Evolutionary conservation across 2,113 vertebrate genomes (phyloP).

Genomic region (Leptocoma aspasia): DNA sequence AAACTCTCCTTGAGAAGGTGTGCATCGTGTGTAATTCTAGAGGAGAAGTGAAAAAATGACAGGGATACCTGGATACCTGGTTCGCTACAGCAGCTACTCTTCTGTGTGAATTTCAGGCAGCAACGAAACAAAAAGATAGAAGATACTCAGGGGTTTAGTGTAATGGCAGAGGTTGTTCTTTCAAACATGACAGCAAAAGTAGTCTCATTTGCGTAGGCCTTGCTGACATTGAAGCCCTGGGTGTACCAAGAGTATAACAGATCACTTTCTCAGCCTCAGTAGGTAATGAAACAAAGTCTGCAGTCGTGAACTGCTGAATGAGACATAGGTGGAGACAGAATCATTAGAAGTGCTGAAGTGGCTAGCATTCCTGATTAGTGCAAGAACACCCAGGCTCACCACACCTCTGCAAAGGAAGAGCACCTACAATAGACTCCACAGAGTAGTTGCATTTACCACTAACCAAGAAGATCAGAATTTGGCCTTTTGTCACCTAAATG

Average conservation of each 20-base stretch:
- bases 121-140: not conserved
- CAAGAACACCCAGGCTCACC: not conserved
- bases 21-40: not conserved
- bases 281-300: not conserved
- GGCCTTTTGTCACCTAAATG: not conserved
- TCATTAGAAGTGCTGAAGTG: not conserved
- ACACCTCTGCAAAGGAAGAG: not conserved
- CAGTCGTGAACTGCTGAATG: not conserved
- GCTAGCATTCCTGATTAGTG: not conserved
- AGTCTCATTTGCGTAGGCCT: not conserved
- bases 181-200: not conserved
- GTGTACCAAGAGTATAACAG: not conserved
- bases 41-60: not conserved
- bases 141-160: not conserved
- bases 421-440: not conserved
- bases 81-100: not conserved
- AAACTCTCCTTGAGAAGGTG: not conserved
- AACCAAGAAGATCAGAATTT: not conserved
- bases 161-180: not conserved
- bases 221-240: not conserved
- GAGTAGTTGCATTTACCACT: not conserved
- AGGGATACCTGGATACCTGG: not conserved
- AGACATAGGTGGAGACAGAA: not conserved
- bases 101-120: not conserved
- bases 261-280: not conserved